phyloP scores from a whole-genome alignment of 1,140 invertebrate genomes.

The Atopsyche davidsoni region DNA sequence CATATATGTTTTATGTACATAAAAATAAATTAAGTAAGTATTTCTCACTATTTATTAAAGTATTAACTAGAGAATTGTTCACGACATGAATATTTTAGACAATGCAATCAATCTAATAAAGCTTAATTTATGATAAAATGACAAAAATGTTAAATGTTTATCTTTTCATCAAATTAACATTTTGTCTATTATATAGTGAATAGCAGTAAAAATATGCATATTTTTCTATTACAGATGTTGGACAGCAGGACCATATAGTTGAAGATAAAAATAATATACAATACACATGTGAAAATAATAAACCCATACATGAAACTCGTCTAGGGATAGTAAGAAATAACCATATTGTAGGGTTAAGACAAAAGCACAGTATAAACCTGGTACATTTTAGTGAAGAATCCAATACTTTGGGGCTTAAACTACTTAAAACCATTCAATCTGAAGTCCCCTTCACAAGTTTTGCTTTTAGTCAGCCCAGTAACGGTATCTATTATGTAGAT shows the following conservation, averaged over 20 bases:
- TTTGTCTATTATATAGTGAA: no score
- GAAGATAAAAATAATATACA: not conserved
- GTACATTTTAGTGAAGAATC: not conserved
- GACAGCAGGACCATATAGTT: not conserved
- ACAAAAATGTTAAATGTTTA: no score
- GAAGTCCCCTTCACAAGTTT: slow-evolving; percentile 22
- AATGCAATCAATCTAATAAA: not conserved
- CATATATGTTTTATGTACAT: slow-evolving; percentile 16
- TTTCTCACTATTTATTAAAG: not conserved
- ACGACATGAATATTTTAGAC: not conserved
- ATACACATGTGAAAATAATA: slow-evolving; percentile 16
- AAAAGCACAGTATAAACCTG: slow-evolving; percentile 20
- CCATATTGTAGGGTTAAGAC: slow-evolving; percentile 15
- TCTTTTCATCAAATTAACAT: no score
- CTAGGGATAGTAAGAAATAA: slow-evolving; percentile 3
- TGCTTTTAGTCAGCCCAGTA: slow-evolving; percentile 4
- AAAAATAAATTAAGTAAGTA: slow-evolving; percentile 18
- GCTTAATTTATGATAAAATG: not conserved
- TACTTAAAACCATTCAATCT: slow-evolving; percentile 10
- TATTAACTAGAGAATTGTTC: not conserved
- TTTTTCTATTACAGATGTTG: not conserved
- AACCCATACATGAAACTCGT: slow-evolving; percentile 22
- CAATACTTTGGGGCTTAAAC: slow-evolving; percentile 3
- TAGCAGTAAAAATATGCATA: no score
- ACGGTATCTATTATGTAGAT: slow-evolving; percentile 10